phyloP scores from a whole-genome alignment of 2,888 invertebrate species.

The Lasioglossum lativentre region DNA sequence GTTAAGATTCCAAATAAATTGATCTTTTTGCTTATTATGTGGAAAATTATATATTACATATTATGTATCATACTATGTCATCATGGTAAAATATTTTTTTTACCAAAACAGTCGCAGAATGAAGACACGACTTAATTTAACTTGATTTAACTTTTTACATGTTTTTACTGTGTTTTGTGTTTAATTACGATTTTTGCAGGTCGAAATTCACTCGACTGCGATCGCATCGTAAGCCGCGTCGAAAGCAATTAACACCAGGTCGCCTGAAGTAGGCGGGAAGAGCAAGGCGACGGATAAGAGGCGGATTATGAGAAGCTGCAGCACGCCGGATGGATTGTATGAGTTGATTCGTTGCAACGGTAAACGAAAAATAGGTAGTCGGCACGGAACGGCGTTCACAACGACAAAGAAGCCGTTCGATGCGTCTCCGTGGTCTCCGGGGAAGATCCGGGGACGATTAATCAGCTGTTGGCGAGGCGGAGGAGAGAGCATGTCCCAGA shows the following conservation, averaged over 20 bases:
- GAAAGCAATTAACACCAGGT: background rate
- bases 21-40: no score
- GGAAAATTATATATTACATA: no score
- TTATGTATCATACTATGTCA: no score
- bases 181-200: no score
- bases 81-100: no score
- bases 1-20: no score
- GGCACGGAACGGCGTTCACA: slow-evolving; percentile 76
- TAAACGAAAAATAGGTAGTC: slow-evolving; percentile 77
- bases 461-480: slow-evolving; percentile 84
- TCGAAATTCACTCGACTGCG: background rate
- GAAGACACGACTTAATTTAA: no score
- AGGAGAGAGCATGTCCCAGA: slow-evolving; percentile 78
- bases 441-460: slow-evolving; percentile 82
- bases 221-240: background rate
- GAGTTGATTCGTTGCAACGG: slow-evolving; percentile 69
- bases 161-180: no score
- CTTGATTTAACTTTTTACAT: no score
- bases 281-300: slow-evolving; percentile 28
- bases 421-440: slow-evolving; percentile 79
- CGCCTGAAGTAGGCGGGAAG: slow-evolving; percentile 4
- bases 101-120: no score
- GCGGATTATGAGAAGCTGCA: slow-evolving; percentile 61
- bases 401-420: slow-evolving; percentile 82
- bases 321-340: slow-evolving; percentile 42